phyloP scores from a whole-genome alignment of 2,113 vertebrate species.

The Girardinichthys multiradiatus region DNA sequence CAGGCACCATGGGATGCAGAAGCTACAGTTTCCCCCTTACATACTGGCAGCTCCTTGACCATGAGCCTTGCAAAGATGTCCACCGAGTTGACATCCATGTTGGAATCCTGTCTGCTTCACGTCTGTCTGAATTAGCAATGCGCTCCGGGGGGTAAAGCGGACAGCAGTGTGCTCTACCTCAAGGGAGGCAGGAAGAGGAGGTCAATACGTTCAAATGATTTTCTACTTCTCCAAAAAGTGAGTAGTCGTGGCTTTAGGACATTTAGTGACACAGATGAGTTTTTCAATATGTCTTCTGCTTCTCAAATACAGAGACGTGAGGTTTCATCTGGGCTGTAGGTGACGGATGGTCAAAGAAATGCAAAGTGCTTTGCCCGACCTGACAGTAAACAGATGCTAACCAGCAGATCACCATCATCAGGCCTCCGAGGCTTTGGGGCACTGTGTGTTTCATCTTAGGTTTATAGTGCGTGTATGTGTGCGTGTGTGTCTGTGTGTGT shows the following conservation, averaged over 20 bases:
- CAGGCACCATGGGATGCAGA: conserved; percentile 33
- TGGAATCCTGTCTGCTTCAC: conserved; percentile 42
- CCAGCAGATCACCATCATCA: conserved; percentile 64
- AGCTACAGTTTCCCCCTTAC: conserved; percentile 42
- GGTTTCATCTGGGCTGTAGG: conserved; percentile 4
- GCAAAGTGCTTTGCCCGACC: conserved; percentile 44
- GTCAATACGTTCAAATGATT: conserved; percentile 62
- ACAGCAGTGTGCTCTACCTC: conserved; percentile 30
- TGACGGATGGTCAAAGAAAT: conserved; percentile 53
- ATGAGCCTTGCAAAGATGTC: conserved; percentile 54
- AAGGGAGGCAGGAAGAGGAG: conserved; percentile 20
- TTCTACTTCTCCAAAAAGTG: conserved; percentile 22
- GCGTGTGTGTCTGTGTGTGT: conserved; percentile 27
- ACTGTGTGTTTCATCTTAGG: neutral
- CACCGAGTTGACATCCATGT: conserved; percentile 68
- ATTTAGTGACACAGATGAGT: conserved; percentile 41
- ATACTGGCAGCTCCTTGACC: conserved; percentile 59
- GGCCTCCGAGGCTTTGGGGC: conserved; percentile 40
- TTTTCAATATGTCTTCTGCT: conserved; percentile 39
- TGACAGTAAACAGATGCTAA: conserved; percentile 67
- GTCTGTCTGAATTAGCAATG: conserved; percentile 63
- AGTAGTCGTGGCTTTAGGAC: conserved; percentile 49
- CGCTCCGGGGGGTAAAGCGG: conserved; percentile 5
- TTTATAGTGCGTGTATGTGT: conserved; percentile 7
- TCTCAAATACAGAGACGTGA: conserved; percentile 45